Base-by-base conservation (phyloP, 2,797 vertebrate genomes). In the Onychomys arenicola region DNA sequence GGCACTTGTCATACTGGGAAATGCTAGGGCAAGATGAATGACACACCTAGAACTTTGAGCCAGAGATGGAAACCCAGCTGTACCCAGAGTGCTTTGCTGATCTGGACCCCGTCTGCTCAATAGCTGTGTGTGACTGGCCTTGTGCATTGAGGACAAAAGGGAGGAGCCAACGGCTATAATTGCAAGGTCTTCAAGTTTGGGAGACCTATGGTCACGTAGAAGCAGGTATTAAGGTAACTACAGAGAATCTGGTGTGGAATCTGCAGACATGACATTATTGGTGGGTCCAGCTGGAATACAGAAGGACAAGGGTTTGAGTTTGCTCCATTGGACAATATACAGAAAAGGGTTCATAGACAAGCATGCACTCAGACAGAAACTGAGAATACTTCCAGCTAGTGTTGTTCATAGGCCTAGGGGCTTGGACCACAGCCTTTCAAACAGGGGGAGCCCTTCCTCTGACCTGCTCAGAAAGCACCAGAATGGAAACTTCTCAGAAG, bases 171-270 rank as follows among this genome's bases (percentile, higher is more conserved):
- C 71, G 52, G 37, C 52, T 23, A 19, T 40, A 52, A 73, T 76
- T 37, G 29, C 1, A 27, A 2, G 49, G 23, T 57, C 65, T 80
- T 81, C 80, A 49, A 91, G 46, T 37, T 52, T 25, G 57, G 76
- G 55, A 81, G 83, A 83, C 8, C 29, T 23, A 0, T 1, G 7
- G 43, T 49, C 16, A 19, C 32, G 23, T 4, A 61, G 65, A 96
- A 49, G 23, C n/a, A 27, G n/a, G 25, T 77, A 9, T 2, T 32
- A 71, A 91, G 37, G 63, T 61, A 27, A 55, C 1, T 19, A 32
- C 37, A 37, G 40, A 1, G 10, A 40, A 19, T 1, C 19, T 0
- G 32, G 27, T 37, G 0, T 21, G 0, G 27, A 86, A 17, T 37
- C 21, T 32, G 19, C 25, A 23, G 17, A 52, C 27, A 0, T 19